A percentile compares a stretch with the other conserved stretches of the same genome.
phyloP scores from a whole-genome alignment of 2,888 invertebrate species.

The Heliconius sara region DNA sequence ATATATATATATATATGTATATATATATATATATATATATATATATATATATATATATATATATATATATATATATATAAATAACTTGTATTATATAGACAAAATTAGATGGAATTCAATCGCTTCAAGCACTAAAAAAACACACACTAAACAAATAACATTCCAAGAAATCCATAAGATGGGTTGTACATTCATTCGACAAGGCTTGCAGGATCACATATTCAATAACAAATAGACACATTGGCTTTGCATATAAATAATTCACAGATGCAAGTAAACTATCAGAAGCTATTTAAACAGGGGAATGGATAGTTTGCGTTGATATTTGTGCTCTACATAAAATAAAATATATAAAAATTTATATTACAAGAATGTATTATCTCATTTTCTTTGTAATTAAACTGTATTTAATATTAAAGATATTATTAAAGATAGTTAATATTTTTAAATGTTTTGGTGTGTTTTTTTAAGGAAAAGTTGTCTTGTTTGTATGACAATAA shows the following conservation, averaged over 20 bases:
- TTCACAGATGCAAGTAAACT: conserved; percentile 35
- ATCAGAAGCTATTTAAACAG: conserved; percentile 16
- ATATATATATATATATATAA: no score
- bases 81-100: background rate
- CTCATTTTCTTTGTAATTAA: no score
- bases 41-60: no score
- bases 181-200: background rate
- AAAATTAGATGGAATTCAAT: conserved; percentile 4
- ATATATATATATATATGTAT: no score
- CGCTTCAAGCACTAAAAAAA: background rate
- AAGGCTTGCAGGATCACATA: conserved; percentile 24
- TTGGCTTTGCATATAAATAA: conserved; percentile 34
- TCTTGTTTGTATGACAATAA: background rate
- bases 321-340: background rate
- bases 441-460: background rate
- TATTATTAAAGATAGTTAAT: background rate
- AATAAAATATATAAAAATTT: background rate
- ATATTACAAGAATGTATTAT: no score
- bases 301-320: background rate
- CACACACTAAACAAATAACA: conserved; percentile 2
- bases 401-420: no score
- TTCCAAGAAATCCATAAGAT: background rate
- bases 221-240: background rate
- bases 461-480: background rate
- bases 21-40: no score